Base-by-base conservation (phyloP, 2,113 vertebrate genomes). In the Sakesphorus luctuosus region DNA sequence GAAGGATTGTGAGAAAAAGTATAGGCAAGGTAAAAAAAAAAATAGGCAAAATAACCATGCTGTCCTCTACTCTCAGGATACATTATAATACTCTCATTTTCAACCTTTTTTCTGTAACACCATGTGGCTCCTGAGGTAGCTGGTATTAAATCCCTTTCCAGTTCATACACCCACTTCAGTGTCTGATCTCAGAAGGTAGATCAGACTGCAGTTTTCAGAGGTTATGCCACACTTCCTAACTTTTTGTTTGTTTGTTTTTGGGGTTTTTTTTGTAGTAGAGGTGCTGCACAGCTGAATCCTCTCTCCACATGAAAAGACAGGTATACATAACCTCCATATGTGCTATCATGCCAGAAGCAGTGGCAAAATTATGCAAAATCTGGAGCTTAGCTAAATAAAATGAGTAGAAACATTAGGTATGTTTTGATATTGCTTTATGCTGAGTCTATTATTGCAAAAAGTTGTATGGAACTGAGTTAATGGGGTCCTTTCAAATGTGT, bases 361-460 rank as follows among this genome's bases (percentile, higher is more conserved):
- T 17, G 23, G 31, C 7, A 92, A 87, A 71, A 44, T 56, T 49
- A 84, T 13, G 15, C 44, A 93, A 94, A 88, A 83, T 71, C 50
- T 80, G 66, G 40, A 87, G 3, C 15, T 49, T 73, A 23, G 8
- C 4, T 82, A 79, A 85, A 96, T 66, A 76, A 76, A 89, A 91
- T 73, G 35, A 38, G 38, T 36, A 82, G n/a, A 87, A 79, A 26
- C 50, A 50, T 65, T 89, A 77, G 33, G 7, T 87, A 26, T 65
- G 20, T 56, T 94, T 91, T 75, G 19, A 86, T 95, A 96, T 81
- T 96, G 87, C 90, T 96, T 93, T 92, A 31, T 68, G 33, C 7
- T 88, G 47, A 73, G 29, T 43, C 43, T 78, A 36, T 96, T 96
- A 88, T 68, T 96, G 92, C 72, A 94, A 80, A 67, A 80, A 12